Conservation (phyloP, 1,140 invertebrate species). For the Ceratina japonica region DNA sequence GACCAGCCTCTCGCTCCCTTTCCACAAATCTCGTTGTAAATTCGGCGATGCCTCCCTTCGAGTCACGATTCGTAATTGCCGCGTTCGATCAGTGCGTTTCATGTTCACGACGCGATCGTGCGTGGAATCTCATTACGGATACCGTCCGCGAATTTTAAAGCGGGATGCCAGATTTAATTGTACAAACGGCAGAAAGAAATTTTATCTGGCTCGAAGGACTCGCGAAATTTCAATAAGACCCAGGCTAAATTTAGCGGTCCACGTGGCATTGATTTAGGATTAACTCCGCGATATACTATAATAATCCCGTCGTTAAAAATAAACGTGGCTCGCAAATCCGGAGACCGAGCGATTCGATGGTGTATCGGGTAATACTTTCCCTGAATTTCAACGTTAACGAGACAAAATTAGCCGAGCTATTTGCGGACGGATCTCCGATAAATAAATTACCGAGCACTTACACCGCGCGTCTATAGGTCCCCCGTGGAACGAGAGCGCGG, state of each 20-base stretch:
- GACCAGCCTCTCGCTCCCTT: too few species aligned
- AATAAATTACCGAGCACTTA: slow-evolving; percentile 6
- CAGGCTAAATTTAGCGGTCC: neutral
- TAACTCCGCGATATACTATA: neutral
- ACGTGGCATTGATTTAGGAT: neutral
- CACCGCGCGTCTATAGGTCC: neutral
- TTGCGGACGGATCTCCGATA: slow-evolving; percentile 5
- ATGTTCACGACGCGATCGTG: slow-evolving; percentile 4
- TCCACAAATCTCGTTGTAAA: neutral
- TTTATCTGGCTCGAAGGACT: too few species aligned
- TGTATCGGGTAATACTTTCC: neutral
- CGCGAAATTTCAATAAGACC: too few species aligned
- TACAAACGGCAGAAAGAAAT: too few species aligned
- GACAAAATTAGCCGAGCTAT: slow-evolving; percentile 17
- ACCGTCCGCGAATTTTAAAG: neutral
- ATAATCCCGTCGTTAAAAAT: neutral
- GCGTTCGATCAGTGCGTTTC: neutral
- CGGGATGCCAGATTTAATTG: too few species aligned
- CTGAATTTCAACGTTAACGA: slow-evolving; percentile 15
- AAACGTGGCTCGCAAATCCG: too few species aligned
- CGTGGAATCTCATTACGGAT: neutral
- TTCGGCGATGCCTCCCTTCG: neutral
- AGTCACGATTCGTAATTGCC: neutral
- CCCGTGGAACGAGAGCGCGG: too few species aligned
- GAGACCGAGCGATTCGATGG: too few species aligned